Base-by-base conservation (phyloP, 2,888 invertebrate species). In the Drosophila cognata region DNA sequence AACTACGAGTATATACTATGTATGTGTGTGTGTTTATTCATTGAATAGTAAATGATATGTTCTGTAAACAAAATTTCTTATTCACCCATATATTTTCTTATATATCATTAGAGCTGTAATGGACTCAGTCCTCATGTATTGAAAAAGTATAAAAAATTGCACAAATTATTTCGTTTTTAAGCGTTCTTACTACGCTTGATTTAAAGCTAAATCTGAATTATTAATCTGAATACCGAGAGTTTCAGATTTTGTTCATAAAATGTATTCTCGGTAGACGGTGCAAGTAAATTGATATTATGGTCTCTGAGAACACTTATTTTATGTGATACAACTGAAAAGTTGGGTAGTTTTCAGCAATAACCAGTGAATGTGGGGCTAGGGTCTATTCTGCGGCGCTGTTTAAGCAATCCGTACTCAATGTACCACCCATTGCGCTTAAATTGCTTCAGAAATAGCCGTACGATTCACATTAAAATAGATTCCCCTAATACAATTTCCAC, bases 391-490 rank as follows among this genome's bases (percentile, higher is more conserved):
- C 3, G 21, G 4, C 21, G 21, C 21, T 16, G 46, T 33, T 53
- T 57, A 25, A 46, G 56, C 51, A 64, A 52, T 55, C 62, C 51
- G 38, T 63, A 75, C 63, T 77, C 53, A 56, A 63, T 56, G 33
- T 33, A 62, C 88, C 85, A 68, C 84, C 88, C 74, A 75, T 64
- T 67, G 83, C 59, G 82, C 18, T 51, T 41, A 56, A 84, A 84
- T 79, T 67, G 81, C 60, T 71, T 71, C 46, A 25, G 69, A 67
- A 81, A 79, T 80, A 67, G 64, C 67, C 59, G 13, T 65, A 35
- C 58, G 55, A 73, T 63, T 67, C 70, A 48, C 73, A 74, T 77
- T 81, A 67, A 79, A 74, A 81, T 81, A 81, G 73, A 80, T 71
- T 81, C 56, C 59, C 55, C 55, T 58, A 56, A 80, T 69, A 80